Percentiles rank a stretch among this genome's conserved stretches.
Evolutionary conservation across 1,140 invertebrate genomes (phyloP).

Genomic region (Drusus annulatus): DNA sequence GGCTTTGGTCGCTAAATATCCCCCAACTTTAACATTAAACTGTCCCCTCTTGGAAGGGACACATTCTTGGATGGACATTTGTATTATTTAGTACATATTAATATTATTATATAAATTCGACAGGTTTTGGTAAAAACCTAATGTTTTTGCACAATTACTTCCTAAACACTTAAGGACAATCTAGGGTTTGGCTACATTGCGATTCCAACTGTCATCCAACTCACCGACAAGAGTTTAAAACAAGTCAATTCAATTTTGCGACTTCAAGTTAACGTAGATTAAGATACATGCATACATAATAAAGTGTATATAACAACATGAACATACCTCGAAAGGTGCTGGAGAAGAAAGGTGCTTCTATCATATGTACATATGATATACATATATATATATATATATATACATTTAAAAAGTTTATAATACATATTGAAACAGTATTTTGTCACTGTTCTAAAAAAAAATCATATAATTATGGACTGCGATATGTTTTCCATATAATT

Average conservation of each 20-base stretch:
- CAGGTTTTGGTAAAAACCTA: constrained; percentile 35
- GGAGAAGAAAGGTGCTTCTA: background rate
- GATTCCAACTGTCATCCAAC: background rate
- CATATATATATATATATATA: background rate
- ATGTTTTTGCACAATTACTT: constrained; percentile 24
- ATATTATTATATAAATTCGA: constrained; percentile 26
- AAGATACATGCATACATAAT: background rate
- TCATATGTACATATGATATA: background rate
- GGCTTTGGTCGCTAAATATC: constrained; percentile 36
- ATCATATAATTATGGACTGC: too few relatives aligned
- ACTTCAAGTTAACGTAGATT: background rate
- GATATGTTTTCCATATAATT: too few relatives aligned
- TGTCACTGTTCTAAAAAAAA: too few relatives aligned
- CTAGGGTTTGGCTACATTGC: constrained; percentile 14
- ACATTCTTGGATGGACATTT: constrained; percentile 43
- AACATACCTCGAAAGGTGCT: background rate
- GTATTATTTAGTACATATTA: constrained; percentile 30
- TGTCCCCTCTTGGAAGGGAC: background rate
- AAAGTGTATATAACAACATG: background rate
- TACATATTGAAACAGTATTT: too few relatives aligned
- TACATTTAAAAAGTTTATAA: too few relatives aligned
- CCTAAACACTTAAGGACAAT: constrained; percentile 34
- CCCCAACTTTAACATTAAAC: constrained; percentile 20
- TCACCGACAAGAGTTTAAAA: background rate
- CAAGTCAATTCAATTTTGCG: background rate